Conservation (phyloP, 2,113 vertebrate genomes). For the Jacana jacana region DNA sequence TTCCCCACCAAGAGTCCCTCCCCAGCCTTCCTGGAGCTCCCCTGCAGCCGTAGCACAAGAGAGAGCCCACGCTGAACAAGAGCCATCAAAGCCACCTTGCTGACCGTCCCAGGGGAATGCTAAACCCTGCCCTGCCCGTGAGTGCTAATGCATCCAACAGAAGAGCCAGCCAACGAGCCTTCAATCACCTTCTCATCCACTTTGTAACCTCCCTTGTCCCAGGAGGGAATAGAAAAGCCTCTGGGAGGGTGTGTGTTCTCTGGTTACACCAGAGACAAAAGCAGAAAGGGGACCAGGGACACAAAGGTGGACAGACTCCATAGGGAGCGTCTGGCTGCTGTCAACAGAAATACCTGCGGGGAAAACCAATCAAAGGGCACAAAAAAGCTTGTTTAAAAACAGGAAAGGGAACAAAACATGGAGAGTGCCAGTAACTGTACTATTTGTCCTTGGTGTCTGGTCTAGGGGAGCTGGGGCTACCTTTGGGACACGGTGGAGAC, state of each 20-base stretch:
- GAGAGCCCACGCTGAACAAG: not conserved
- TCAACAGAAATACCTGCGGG: not conserved
- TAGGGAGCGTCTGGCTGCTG: not conserved
- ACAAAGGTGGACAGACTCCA: not conserved
- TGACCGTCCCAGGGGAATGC: not conserved
- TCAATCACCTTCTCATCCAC: not conserved
- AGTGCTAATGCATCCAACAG: not conserved
- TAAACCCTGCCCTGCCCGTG: not conserved
- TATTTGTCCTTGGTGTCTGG: too few species aligned
- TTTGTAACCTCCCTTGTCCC: not conserved
- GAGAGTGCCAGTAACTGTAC: not conserved
- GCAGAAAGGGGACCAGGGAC: not conserved
- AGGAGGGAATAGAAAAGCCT: not conserved
- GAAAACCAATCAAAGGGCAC: not conserved
- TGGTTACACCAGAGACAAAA: not conserved
- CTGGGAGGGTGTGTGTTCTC: fast-evolving
- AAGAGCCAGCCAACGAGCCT: not conserved
- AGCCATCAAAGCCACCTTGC: not conserved
- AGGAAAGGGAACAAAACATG: not conserved
- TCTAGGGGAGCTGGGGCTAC: not conserved
- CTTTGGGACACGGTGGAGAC: fast-evolving
- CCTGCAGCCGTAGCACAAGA: not conserved
- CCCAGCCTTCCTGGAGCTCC: too few species aligned
- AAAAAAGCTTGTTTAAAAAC: not conserved
- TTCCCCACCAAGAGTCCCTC: too few species aligned